Conservation (phyloP, 2,888 invertebrate genomes). For the Xanthia togata region DNA sequence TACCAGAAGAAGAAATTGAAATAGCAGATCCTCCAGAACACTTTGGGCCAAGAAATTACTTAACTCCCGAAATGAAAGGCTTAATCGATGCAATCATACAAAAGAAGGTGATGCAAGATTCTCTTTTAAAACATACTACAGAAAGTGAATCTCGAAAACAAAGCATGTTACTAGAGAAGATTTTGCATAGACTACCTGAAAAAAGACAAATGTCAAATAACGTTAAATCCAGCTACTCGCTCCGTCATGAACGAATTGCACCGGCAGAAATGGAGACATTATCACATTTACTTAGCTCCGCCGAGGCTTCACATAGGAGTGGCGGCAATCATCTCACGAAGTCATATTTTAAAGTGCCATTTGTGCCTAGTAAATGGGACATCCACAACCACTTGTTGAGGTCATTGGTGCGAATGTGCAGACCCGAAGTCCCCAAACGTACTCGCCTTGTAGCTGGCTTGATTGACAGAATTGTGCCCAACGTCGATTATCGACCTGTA, state of each 20-base stretch:
- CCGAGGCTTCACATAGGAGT: constrained; percentile 28
- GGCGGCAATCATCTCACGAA: constrained; percentile 32
- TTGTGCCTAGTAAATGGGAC: constrained; percentile 38
- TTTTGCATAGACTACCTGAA: constrained; percentile 57
- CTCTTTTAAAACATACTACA: constrained; percentile 39
- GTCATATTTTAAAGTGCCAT: constrained; percentile 31
- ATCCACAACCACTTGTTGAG: constrained; percentile 37
- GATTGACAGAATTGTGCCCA: constrained; percentile 47
- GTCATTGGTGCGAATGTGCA: constrained; percentile 29
- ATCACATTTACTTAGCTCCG: constrained; percentile 15
- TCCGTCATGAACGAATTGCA: constrained; percentile 33
- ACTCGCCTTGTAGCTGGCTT: constrained; percentile 30
- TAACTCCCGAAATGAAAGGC: constrained; percentile 32
- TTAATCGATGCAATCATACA: constrained; percentile 44
- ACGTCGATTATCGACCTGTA: constrained; percentile 38
- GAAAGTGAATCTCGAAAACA: constrained; percentile 51
- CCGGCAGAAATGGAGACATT: constrained; percentile 23
- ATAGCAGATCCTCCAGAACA: constrained; percentile 13
- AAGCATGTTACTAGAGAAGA: constrained; percentile 52
- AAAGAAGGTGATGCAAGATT: constrained; percentile 40
- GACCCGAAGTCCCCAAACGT: constrained; percentile 36
- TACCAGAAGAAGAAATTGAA: constrained; percentile 34
- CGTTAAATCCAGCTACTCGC: constrained; percentile 18
- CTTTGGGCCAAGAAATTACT: constrained; percentile 10
- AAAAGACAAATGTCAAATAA: constrained; percentile 29